Evolutionary conservation across 2,113 vertebrate genomes (phyloP).

Genomic region (Morone saxatilis): DNA sequence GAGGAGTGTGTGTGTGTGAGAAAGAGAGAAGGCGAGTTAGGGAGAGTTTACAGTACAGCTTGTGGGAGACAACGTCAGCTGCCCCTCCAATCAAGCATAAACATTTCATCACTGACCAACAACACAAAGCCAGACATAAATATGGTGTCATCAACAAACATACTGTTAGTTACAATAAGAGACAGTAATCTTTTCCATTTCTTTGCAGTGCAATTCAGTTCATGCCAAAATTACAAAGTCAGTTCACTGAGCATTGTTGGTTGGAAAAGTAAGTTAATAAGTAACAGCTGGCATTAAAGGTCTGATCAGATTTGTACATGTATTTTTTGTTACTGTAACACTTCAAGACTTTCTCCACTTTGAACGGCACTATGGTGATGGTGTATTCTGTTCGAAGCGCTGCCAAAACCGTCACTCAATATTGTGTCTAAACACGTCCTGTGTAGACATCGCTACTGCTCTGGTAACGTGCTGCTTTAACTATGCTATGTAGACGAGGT

Average conservation of each 20-base stretch:
- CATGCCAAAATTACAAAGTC: conserved; percentile 3
- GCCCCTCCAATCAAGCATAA: conserved; percentile 20
- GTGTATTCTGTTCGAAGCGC: background rate
- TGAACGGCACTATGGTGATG: background rate
- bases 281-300: background rate
- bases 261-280: background rate
- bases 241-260: background rate
- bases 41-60: conserved; percentile 62
- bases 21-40: conserved; percentile 7
- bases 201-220: conserved; percentile 6
- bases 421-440: background rate
- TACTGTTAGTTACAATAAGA: conserved; percentile 1
- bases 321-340: background rate
- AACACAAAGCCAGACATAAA: conserved; percentile 38
- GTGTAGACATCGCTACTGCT: background rate
- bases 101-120: conserved; percentile 13
- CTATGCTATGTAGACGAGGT: background rate
- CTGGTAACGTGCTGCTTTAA: background rate
- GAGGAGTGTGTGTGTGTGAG: conserved; percentile 23
- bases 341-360: background rate
- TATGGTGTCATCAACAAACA: conserved; percentile 30
- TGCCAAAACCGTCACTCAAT: background rate
- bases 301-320: background rate
- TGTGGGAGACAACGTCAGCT: conserved; percentile 37
- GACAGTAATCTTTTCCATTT: conserved; percentile 27